Evolutionary conservation across 2,888 invertebrate species (phyloP).

Genomic region (Yponomeuta plumbellus): DNA sequence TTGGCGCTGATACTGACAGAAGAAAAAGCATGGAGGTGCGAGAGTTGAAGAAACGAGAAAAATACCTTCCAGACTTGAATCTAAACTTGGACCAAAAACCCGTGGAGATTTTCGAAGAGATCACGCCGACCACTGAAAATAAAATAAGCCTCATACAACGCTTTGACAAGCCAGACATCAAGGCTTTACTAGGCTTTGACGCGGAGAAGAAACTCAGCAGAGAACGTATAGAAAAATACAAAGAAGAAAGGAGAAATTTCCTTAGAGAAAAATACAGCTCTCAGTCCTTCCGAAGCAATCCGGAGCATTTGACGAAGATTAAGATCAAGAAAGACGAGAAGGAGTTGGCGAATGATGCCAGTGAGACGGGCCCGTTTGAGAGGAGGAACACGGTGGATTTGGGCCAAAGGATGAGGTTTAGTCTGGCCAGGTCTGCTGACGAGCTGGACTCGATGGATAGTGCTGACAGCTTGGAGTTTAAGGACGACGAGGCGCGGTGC

Average conservation of each 20-base stretch:
- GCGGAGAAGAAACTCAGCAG: constrained; percentile 80
- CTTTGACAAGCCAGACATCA: constrained; percentile 52
- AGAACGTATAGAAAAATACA: constrained; percentile 92
- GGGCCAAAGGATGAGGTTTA: constrained; percentile 63
- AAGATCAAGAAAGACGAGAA: constrained; percentile 49
- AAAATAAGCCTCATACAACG: constrained; percentile 78
- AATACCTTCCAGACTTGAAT: constrained; percentile 65
- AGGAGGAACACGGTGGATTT: constrained; percentile 67
- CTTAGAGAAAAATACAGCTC: constrained; percentile 90
- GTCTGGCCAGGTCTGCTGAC: constrained; percentile 56
- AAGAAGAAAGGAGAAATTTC: constrained; percentile 91
- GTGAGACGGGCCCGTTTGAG: constrained; percentile 47
- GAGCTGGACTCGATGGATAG: constrained; percentile 55
- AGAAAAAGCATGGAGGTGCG: constrained; percentile 80
- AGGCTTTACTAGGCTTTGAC: constrained; percentile 54
- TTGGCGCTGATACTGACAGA: constrained; percentile 69
- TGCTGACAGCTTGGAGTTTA: constrained; percentile 27
- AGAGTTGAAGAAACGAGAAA: constrained; percentile 77
- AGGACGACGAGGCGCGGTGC: constrained; percentile 12
- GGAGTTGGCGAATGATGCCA: neutral
- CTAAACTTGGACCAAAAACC: constrained; percentile 48
- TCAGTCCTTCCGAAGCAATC: constrained; percentile 84
- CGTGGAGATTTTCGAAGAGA: constrained; percentile 55
- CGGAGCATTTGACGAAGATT: constrained; percentile 65
- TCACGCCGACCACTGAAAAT: constrained; percentile 79